Evolutionary conservation across 37 sponge, comb jelly and placozoan genomes (phyloP).

Genomic region (Ianthella basta): DNA sequence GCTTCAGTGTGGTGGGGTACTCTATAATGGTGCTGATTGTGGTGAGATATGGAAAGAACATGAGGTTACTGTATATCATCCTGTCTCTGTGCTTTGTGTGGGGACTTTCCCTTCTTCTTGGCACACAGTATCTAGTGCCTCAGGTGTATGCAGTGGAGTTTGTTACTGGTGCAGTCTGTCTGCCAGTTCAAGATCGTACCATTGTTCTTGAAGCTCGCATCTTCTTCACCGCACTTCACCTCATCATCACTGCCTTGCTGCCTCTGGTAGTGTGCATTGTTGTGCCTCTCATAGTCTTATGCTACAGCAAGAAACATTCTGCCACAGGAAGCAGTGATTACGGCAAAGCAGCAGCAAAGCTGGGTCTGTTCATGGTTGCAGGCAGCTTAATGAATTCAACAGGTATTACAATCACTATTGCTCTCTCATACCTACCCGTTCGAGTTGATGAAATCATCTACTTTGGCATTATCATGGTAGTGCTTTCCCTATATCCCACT

Average conservation of each 20-base stretch:
- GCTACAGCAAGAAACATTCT: background rate
- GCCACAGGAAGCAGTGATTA: background rate
- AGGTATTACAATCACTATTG: no score
- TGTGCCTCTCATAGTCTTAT: background rate
- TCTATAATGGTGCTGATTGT: no score
- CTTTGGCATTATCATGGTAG: no score
- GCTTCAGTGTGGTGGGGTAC: no score
- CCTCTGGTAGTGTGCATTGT: background rate
- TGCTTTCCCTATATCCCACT: no score
- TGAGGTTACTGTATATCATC: no score
- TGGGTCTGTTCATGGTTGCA: background rate
- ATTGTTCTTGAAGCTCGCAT: background rate
- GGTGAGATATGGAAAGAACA: no score
- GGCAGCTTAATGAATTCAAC: background rate
- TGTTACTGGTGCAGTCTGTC: background rate
- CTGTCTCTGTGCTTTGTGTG: no score
- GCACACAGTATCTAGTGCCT: no score
- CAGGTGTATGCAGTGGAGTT: background rate
- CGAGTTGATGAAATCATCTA: no score
- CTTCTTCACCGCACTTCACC: background rate
- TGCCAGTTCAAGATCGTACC: background rate
- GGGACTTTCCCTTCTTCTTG: no score
- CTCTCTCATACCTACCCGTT: no score
- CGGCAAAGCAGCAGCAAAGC: background rate
- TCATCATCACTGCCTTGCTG: background rate